Evolutionary conservation across 2,113 vertebrate species (phyloP).

Genomic region (Globicephala melas): DNA sequence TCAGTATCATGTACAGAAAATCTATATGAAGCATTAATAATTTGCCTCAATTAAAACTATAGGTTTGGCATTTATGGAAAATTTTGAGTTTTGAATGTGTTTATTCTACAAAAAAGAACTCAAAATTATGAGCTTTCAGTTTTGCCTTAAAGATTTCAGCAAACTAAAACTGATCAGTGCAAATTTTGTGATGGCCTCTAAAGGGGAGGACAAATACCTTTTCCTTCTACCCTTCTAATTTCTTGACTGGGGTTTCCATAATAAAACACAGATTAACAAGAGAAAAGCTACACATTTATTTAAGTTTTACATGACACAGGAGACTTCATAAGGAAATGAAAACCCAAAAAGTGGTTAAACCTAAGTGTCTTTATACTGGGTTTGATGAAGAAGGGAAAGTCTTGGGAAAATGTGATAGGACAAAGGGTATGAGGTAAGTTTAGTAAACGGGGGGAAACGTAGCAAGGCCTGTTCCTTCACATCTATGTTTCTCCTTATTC

Average conservation of each 20-base stretch:
- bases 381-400: not conserved
- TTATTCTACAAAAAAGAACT: not conserved
- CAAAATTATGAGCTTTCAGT: not conserved
- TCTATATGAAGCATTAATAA: not conserved
- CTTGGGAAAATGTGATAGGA: not conserved
- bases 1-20: not conserved
- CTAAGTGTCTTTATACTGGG: not conserved
- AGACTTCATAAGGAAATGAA: not conserved
- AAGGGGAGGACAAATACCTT: not conserved
- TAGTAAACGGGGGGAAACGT: not conserved
- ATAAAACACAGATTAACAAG: not conserved
- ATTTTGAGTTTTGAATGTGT: not conserved
- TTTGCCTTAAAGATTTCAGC: not conserved
- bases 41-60: not conserved
- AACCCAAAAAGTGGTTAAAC: not conserved
- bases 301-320: not conserved
- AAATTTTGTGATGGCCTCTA: not conserved
- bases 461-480: not conserved
- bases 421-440: not conserved
- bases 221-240: not conserved
- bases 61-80: not conserved
- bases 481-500: not conserved
- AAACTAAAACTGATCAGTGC: not conserved
- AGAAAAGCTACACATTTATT: not conserved
- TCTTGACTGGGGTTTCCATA: not conserved